phyloP scores from a whole-genome alignment of 2,888 invertebrate genomes.

The Erebia epiphron region DNA sequence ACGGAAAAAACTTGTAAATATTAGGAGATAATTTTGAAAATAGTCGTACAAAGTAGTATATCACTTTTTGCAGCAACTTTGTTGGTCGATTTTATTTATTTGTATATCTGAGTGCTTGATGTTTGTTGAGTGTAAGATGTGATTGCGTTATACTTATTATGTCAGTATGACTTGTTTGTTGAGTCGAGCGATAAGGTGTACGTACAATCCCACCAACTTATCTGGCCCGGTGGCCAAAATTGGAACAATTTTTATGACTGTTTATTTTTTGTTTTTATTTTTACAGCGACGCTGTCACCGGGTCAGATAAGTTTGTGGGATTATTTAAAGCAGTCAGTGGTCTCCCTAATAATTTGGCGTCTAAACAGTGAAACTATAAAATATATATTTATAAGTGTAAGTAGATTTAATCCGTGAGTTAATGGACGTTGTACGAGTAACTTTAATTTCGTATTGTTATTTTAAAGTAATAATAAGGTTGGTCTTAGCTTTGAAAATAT shows the following conservation, averaged over 20 bases:
- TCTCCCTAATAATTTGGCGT: not conserved
- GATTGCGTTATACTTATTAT: not conserved
- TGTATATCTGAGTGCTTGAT: conserved; percentile 8
- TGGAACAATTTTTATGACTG: no score
- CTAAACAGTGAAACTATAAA: not conserved
- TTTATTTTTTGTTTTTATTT: no score
- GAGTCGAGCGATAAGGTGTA: not conserved
- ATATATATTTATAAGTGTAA: conserved; percentile 8
- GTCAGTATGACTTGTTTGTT: not conserved
- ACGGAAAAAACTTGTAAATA: not conserved
- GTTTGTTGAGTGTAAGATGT: not conserved
- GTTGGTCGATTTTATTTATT: conserved; percentile 15
- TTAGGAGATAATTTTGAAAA: conserved; percentile 5
- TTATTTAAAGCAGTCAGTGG: not conserved
- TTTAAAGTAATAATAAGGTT: not conserved
- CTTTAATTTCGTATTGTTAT: not conserved
- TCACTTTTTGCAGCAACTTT: conserved; percentile 10
- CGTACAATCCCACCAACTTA: no score
- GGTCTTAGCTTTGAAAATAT: conserved; percentile 20
- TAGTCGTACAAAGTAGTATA: conserved; percentile 3
- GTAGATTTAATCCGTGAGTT: conserved; percentile 18
- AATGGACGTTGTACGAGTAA: conserved; percentile 27
- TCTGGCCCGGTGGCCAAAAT: no score
- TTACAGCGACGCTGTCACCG: not conserved
- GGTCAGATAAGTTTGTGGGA: no score